These are phyloP conservation scores for Hyaena hyaena DNA, from an alignment of 2,113 vertebrate genomes.

Conservation along the genomic window DNA sequence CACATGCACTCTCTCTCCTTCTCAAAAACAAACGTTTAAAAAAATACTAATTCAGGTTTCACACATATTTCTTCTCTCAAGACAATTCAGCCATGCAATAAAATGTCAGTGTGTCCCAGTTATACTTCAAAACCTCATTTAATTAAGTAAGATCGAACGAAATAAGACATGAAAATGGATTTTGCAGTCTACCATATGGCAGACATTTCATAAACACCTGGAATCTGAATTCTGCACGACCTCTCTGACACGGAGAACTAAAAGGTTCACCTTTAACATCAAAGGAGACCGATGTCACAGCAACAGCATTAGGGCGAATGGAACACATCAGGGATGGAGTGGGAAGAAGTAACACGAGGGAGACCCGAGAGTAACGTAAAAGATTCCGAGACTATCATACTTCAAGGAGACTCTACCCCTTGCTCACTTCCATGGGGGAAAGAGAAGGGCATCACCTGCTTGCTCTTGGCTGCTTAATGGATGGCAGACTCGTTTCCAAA, in stretches of 20 bases:
- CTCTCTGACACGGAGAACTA: neutral
- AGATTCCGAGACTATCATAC: neutral
- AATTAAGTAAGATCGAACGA: constrained; percentile 23
- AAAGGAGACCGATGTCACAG: neutral
- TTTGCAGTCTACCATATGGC: neutral
- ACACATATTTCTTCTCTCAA: neutral
- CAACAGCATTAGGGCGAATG: neutral
- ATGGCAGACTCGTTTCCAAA: neutral
- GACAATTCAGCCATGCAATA: neutral
- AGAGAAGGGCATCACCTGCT: neutral
- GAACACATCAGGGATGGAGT: neutral
- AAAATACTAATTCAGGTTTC: neutral
- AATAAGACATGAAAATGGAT: neutral
- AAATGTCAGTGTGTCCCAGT: neutral
- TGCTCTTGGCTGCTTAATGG: neutral
- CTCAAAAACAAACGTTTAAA: too few relatives aligned
- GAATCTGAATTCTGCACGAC: neutral
- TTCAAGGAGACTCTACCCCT: neutral
- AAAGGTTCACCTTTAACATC: neutral
- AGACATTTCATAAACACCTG: neutral
- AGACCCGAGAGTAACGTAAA: neutral
- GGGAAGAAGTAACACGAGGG: neutral
- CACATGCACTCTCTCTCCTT: too few relatives aligned
- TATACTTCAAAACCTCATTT: constrained; percentile 32
- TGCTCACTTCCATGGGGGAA: neutral